Evolutionary conservation across 2,797 vertebrate genomes (phyloP).

Genomic region (Anguilla marmorata): DNA sequence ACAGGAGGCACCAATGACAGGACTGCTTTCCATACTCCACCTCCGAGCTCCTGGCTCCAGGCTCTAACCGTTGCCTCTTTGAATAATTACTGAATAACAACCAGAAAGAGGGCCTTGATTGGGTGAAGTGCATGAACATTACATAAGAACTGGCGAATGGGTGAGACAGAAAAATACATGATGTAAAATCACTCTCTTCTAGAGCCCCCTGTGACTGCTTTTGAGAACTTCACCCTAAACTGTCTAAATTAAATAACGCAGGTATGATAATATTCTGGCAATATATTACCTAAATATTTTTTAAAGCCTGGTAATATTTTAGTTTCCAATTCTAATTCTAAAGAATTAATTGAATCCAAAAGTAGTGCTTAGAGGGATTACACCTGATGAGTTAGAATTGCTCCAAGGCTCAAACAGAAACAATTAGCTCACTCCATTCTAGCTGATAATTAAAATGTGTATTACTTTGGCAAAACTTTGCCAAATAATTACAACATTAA

Average conservation of each 20-base stretch:
- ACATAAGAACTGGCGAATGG: neutral
- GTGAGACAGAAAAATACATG: neutral
- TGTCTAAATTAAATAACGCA: neutral
- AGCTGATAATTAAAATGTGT: neutral
- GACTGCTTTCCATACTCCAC: too few relatives aligned
- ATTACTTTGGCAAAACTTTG: neutral
- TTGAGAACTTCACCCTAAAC: neutral
- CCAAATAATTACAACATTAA: neutral
- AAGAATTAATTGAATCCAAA: neutral
- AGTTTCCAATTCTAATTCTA: conserved; percentile 6
- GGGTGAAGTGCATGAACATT: neutral
- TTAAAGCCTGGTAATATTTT: neutral
- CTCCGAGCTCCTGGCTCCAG: too few relatives aligned
- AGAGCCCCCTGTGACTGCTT: neutral
- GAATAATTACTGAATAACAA: neutral
- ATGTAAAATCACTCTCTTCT: neutral
- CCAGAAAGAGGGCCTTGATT: neutral
- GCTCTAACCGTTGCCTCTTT: too few relatives aligned
- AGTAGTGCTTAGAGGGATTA: neutral
- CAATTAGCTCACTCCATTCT: neutral
- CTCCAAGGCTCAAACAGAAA: conserved; percentile 5
- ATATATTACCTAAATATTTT: neutral
- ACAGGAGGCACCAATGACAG: too few relatives aligned
- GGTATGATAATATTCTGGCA: neutral
- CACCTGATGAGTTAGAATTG: neutral